Evolutionary conservation across 2,888 invertebrate species (phyloP).

Genomic region (Chloroclystis v-ata): DNA sequence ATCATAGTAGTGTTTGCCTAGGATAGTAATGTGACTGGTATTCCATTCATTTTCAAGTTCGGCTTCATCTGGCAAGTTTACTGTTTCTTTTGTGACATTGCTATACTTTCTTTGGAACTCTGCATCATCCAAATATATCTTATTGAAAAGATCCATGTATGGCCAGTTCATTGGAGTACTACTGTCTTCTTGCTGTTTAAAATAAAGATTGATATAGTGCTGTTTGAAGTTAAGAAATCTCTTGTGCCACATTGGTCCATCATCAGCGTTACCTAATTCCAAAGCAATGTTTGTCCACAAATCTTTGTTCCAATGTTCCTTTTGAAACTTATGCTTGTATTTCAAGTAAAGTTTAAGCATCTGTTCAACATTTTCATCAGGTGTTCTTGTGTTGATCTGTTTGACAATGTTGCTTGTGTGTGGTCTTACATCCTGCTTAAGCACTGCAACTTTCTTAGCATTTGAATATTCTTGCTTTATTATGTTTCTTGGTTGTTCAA

Average conservation of each 20-base stretch:
- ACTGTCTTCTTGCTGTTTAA: constrained; percentile 44
- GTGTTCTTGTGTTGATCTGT: constrained; percentile 26
- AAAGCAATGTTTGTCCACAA: constrained; percentile 62
- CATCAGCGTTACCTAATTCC: constrained; percentile 53
- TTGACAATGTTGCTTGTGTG: constrained; percentile 16
- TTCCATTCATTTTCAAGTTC: constrained; percentile 43
- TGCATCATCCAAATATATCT: constrained; percentile 56
- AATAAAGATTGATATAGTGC: constrained; percentile 56
- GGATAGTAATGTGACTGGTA: constrained; percentile 52
- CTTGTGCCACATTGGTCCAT: constrained; percentile 64
- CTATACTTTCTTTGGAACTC: constrained; percentile 51
- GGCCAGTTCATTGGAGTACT: constrained; percentile 53
- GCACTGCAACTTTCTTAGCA: constrained; percentile 7
- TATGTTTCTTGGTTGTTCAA: background rate
- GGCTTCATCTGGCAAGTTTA: background rate
- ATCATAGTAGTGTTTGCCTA: constrained; percentile 65
- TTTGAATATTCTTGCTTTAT: background rate
- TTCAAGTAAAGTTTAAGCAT: constrained; percentile 60
- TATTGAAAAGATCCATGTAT: constrained; percentile 57
- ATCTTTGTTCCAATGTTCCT: constrained; percentile 47
- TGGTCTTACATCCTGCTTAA: constrained; percentile 7
- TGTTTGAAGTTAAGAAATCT: constrained; percentile 65
- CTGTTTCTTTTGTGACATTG: constrained; percentile 10
- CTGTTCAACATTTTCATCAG: constrained; percentile 52
- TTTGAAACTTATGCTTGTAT: constrained; percentile 48